Evolutionary conservation across 30 jellyfish, hydroid and myxozoan genomes (phyloP).

Genomic region (Rhopilema esculentum): DNA sequence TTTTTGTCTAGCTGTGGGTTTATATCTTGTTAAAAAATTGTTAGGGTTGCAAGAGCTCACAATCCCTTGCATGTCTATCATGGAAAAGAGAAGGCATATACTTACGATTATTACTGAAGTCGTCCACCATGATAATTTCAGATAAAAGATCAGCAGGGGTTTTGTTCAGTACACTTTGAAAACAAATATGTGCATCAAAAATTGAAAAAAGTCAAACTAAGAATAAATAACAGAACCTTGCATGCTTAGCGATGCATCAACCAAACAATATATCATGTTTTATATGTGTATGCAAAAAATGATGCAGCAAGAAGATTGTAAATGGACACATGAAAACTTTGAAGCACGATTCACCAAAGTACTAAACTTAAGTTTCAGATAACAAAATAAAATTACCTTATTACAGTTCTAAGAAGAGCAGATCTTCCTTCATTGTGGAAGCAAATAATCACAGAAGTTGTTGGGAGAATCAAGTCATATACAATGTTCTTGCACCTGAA

Average conservation of each 20-base stretch:
- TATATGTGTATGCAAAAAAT: too few relatives aligned
- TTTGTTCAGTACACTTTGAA: conserved; percentile 82
- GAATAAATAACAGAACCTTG: neutral
- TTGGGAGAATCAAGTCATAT: conserved; percentile 82
- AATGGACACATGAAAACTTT: too few relatives aligned
- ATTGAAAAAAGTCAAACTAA: too few relatives aligned
- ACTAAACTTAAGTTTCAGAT: too few relatives aligned
- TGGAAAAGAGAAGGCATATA: conserved; percentile 4
- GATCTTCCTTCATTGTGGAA: conserved; percentile 98
- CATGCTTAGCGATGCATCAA: neutral
- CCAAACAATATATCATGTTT: too few relatives aligned
- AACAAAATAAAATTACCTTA: conserved; percentile 72
- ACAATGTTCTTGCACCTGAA: conserved; percentile 72
- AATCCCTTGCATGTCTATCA: too few relatives aligned
- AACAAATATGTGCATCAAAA: neutral
- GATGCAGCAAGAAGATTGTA: too few relatives aligned
- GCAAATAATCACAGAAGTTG: conserved; percentile 93
- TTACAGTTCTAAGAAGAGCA: conserved; percentile 94
- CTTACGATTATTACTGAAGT: conserved; percentile 96
- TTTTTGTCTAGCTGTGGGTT: too few relatives aligned
- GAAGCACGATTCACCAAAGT: too few relatives aligned
- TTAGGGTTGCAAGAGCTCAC: too few relatives aligned
- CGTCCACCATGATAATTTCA: conserved; percentile 98
- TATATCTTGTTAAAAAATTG: too few relatives aligned
- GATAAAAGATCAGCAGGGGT: conserved; percentile 84